These are phyloP conservation scores for Cephalopholis sonnerati DNA, from an alignment of 2,113 vertebrate species.

Conservation along the genomic window DNA sequence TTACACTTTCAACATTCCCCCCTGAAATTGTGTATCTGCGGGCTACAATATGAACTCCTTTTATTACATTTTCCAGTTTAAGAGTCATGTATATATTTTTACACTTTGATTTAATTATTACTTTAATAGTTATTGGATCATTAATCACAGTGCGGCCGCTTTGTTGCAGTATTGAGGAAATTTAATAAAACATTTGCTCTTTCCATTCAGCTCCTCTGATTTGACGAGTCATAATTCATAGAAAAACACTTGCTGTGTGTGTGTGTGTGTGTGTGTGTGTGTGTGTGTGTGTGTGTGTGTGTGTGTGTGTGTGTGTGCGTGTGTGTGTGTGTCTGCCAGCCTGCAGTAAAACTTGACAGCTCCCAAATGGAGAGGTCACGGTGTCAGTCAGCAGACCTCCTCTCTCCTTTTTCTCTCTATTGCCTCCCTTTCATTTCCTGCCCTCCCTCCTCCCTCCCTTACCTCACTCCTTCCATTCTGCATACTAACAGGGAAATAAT, in stretches of 20 bases:
- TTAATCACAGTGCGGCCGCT: neutral
- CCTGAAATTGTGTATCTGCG: too few relatives aligned
- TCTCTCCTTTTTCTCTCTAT: neutral
- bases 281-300: slow-evolving; percentile 24
- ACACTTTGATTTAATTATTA: neutral
- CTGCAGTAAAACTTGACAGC: slow-evolving; percentile 30
- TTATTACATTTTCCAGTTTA: too few relatives aligned
- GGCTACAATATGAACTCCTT: too few relatives aligned
- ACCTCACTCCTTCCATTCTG: slow-evolving; percentile 36
- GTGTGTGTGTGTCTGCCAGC: slow-evolving; percentile 20
- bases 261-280: slow-evolving; percentile 37
- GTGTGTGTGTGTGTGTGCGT: too few relatives aligned
- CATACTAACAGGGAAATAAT: slow-evolving; percentile 3
- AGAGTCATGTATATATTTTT: neutral
- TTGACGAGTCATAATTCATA: slow-evolving; percentile 8
- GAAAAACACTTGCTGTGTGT: slow-evolving; percentile 8
- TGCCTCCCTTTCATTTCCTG: neutral
- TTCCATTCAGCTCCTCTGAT: neutral
- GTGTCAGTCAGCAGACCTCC: slow-evolving; percentile 29
- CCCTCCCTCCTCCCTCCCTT: neutral
- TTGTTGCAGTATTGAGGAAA: neutral
- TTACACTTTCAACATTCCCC: too few relatives aligned
- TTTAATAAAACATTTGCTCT: neutral
- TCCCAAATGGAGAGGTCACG: slow-evolving; percentile 33
- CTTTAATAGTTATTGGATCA: neutral